Evolutionary conservation across 2,888 invertebrate species (phyloP), one percentile per base, ranked within the genome.

Genomic region (Dasypolia templi): DNA sequence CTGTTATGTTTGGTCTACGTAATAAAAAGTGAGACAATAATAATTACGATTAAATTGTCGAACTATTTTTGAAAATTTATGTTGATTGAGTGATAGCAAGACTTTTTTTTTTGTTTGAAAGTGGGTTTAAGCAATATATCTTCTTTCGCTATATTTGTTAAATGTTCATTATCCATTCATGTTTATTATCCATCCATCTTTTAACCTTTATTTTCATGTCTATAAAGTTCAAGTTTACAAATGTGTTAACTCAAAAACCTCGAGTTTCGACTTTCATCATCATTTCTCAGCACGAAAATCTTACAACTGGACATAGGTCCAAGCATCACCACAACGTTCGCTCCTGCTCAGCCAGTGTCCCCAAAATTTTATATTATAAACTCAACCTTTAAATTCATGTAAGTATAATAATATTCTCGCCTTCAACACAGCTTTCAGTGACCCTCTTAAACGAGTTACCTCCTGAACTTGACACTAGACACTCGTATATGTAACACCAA

Each of bases 361-460:
- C 29, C n/a, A n/a, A n/a, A n/a, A n/a, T n/a, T n/a, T n/a, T 5
- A 17, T 5, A 32, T 32, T 64, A 17, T 32, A 0, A 64, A 55
- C 55, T 11, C 22, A 69, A 74, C 56, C 66, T 74, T 73, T 12
- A 53, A 51, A 19, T 19, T 12, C 7, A 63, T 46, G n/a, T 72
- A n/a, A n/a, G n/a, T n/a, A n/a, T n/a, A n/a, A 26, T 29, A 59
- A 22, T 29, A 58, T 22, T 51, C 7, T 32, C 46, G 2, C 66
- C 49, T 42, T 55, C 55, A 56, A 35, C 58, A 46, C 46, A 62
- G 58, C 76, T 79, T 19, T 19, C 63, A 67, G 67, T 46, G 29
- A 55, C 49, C 26, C 42, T 32, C 67, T 76, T 80, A 62, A 68
- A 65, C 44, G 55, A 75, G 26, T 56, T 53, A 79, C 62, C 9